These are phyloP conservation scores for Nemapogon koenigi DNA, from an alignment of 2,888 invertebrate species.

Conservation along the genomic window DNA sequence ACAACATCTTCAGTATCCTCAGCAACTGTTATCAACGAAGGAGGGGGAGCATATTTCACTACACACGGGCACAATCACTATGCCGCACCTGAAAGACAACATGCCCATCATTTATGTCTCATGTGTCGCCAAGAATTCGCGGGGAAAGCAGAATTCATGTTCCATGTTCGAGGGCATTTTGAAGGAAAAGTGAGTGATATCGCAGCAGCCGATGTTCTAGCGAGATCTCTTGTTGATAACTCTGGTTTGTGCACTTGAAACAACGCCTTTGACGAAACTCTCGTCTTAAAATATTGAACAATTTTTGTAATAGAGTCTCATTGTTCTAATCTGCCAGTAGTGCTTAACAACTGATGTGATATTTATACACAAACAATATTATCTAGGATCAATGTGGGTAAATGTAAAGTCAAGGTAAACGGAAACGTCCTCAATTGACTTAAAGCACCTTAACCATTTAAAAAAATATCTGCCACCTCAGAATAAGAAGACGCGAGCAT, in stretches of 20 bases:
- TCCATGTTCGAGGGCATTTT: slow-evolving; percentile 72
- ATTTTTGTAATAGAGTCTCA: too few relatives aligned
- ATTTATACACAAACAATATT: too few relatives aligned
- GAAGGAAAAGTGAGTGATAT: slow-evolving; percentile 63
- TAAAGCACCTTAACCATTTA: too few relatives aligned
- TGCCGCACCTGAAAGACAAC: slow-evolving; percentile 44
- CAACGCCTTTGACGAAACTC: slow-evolving; percentile 53
- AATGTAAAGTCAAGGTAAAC: too few relatives aligned
- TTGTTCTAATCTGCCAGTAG: too few relatives aligned
- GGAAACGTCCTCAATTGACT: too few relatives aligned
- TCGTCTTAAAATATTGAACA: slow-evolving; percentile 49
- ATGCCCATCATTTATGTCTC: slow-evolving; percentile 64
- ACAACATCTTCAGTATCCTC: slow-evolving; percentile 50
- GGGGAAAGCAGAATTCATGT: slow-evolving; percentile 72
- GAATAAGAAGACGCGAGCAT: too few relatives aligned
- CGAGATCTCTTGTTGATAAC: slow-evolving; percentile 58
- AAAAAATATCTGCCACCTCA: too few relatives aligned
- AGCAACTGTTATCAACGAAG: slow-evolving; percentile 50
- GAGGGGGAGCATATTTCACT: slow-evolving; percentile 38
- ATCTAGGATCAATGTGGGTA: too few relatives aligned
- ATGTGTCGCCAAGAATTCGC: slow-evolving; percentile 72
- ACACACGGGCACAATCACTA: slow-evolving; percentile 56
- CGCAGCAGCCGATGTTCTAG: slow-evolving; percentile 57
- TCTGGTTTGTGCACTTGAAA: slow-evolving; percentile 64
- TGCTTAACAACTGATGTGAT: too few relatives aligned